Evolutionary conservation across 2,888 invertebrate species (phyloP).

Genomic region (Sisyra nigra): DNA sequence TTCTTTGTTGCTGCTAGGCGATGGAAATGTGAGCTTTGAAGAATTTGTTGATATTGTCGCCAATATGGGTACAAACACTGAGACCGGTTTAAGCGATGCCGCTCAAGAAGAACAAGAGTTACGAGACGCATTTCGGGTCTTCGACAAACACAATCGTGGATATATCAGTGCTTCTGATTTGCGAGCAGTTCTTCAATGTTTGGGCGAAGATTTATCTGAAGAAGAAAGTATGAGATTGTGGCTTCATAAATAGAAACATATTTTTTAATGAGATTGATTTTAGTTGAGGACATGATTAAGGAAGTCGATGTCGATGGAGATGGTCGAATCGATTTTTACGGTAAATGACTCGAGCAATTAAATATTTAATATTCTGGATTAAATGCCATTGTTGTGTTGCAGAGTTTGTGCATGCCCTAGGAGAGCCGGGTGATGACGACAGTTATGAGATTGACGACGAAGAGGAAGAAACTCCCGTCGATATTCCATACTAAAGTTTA

Average conservation of each 20-base stretch:
- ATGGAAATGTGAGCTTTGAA: conserved; percentile 76
- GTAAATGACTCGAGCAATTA: conserved; percentile 29
- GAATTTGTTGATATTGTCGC: conserved; percentile 68
- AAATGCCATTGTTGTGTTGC: conserved; percentile 17
- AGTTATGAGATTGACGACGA: conserved; percentile 63
- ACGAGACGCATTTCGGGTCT: conserved; percentile 74
- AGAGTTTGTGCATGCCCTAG: conserved; percentile 73
- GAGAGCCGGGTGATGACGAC: conserved; percentile 58
- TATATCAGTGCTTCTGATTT: conserved; percentile 82
- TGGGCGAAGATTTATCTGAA: conserved; percentile 77
- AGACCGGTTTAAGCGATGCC: conserved; percentile 13
- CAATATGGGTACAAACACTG: conserved; percentile 22
- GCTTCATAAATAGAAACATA: too few species aligned
- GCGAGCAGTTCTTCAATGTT: conserved; percentile 71
- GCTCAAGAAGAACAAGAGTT: conserved; percentile 65
- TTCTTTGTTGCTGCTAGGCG: conserved; percentile 34
- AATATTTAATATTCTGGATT: background rate
- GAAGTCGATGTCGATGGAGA: conserved; percentile 92
- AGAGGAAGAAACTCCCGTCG: conserved; percentile 31
- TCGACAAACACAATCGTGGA: conserved; percentile 84
- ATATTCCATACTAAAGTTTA: conserved; percentile 1
- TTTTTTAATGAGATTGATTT: too few species aligned
- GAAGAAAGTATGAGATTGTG: conserved; percentile 86
- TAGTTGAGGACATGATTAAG: conserved; percentile 93
- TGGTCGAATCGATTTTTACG: conserved; percentile 85